These are phyloP conservation scores for Parnassius mnemosyne DNA, from an alignment of 2,888 invertebrate genomes.

Conservation along the genomic window DNA sequence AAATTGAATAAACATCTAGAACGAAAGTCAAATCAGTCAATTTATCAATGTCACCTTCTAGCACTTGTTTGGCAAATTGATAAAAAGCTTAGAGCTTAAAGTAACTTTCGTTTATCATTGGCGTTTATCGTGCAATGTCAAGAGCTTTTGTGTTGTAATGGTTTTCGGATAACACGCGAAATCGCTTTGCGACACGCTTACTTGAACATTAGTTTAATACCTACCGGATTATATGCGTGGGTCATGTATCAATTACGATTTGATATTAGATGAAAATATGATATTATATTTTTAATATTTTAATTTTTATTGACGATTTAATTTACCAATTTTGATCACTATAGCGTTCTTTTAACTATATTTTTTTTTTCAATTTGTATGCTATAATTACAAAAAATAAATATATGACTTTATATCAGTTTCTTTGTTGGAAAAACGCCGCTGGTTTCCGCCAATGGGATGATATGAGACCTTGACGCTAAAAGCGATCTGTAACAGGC, in stretches of 20 bases:
- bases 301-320: too few species aligned
- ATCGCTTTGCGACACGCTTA: slow-evolving; percentile 17
- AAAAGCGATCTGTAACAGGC: too few species aligned
- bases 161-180: slow-evolving; percentile 26
- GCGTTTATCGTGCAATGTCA: slow-evolving; percentile 25
- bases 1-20: slow-evolving; percentile 11
- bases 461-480: too few species aligned
- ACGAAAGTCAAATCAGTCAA: slow-evolving; percentile 44
- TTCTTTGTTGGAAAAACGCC: too few species aligned
- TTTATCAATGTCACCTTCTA: slow-evolving; percentile 45
- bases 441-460: too few species aligned
- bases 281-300: too few species aligned
- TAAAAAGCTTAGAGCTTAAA: slow-evolving; percentile 31
- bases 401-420: too few species aligned
- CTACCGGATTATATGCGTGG: slow-evolving; percentile 10
- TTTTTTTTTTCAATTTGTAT: too few species aligned
- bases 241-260: neutral
- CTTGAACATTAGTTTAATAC: slow-evolving; percentile 15
- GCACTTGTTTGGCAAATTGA: slow-evolving; percentile 34
- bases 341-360: too few species aligned
- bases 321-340: too few species aligned
- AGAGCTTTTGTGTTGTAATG: slow-evolving; percentile 27
- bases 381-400: too few species aligned
- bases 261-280: neutral
- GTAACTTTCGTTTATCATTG: slow-evolving; percentile 24